Evolutionary conservation across 2,797 vertebrate species (phyloP).

Genomic region (Scarus forsteni): DNA sequence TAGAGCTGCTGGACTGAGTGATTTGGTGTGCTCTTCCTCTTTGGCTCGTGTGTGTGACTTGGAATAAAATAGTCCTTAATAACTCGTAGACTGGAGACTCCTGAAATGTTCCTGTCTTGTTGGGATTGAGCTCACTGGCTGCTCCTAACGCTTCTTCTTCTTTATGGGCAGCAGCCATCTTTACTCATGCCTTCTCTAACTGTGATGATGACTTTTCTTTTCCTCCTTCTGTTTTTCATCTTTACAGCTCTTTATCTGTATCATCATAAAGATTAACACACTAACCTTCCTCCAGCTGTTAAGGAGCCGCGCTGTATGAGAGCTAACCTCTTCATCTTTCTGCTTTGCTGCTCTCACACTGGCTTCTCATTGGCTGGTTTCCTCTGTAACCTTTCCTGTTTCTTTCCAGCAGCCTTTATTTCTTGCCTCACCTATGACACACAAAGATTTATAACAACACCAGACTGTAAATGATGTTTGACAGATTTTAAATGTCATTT

Average conservation of each 20-base stretch:
- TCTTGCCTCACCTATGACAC: conserved; percentile 36
- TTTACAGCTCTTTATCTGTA: conserved; percentile 51
- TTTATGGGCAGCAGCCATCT: conserved; percentile 29
- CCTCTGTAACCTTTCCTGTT: conserved; percentile 50
- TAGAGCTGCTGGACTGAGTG: conserved; percentile 8
- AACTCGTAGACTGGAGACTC: conserved; percentile 64
- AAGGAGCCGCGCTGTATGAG: conserved; percentile 20
- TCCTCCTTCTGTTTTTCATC: conserved; percentile 44
- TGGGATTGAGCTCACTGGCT: conserved; percentile 41
- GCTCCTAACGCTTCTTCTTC: conserved; percentile 51
- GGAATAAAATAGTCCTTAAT: conserved; percentile 7
- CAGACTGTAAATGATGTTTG: neutral
- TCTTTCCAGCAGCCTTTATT: conserved; percentile 52
- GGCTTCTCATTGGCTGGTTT: conserved; percentile 68
- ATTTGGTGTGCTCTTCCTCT: conserved; percentile 6
- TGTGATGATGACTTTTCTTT: conserved; percentile 7
- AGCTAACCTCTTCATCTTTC: conserved; percentile 47
- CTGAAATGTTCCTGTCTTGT: conserved; percentile 21
- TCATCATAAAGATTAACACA: conserved; percentile 53
- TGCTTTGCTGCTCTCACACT: conserved; percentile 59
- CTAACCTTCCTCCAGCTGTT: conserved; percentile 64
- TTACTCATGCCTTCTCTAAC: conserved; percentile 50
- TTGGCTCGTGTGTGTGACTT: conserved; percentile 2
- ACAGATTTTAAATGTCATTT: conserved; percentile 18
- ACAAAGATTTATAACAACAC: neutral